Conservation (phyloP, 2,888 invertebrate species). For the Acronicta alni region DNA sequence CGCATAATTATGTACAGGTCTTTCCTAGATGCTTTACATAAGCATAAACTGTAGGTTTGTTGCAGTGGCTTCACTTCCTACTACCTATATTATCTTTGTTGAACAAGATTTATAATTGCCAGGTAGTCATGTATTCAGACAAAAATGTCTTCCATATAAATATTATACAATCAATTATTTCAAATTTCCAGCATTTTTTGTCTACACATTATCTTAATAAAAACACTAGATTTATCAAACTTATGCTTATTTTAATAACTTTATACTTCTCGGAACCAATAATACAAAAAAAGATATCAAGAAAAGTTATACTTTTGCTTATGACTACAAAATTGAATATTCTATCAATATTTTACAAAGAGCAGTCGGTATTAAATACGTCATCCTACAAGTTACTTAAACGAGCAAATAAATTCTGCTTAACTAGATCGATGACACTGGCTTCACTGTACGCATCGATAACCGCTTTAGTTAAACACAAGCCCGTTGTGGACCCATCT, state of each 20-base stretch:
- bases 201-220: background rate
- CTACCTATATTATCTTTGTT: background rate
- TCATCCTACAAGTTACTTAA: conserved; percentile 59
- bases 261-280: background rate
- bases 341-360: too few relatives aligned
- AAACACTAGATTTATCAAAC: background rate
- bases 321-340: conserved; percentile 37
- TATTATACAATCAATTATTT: background rate
- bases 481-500: conserved; percentile 73
- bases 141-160: too few relatives aligned
- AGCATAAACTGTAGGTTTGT: background rate
- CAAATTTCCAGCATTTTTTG: background rate
- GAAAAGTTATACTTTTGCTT: conserved; percentile 21
- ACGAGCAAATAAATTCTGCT: conserved; percentile 82
- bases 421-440: conserved; percentile 88
- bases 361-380: conserved; percentile 10
- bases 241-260: background rate
- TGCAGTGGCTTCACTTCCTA: background rate
- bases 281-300: conserved; percentile 3
- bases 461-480: conserved; percentile 84
- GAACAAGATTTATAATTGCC: background rate
- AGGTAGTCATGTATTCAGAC: too few relatives aligned
- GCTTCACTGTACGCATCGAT: conserved; percentile 91
- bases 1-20: background rate
- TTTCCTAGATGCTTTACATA: conserved; percentile 2